Base-by-base conservation (phyloP, 2,888 invertebrate genomes). In the Pterostichus niger region DNA sequence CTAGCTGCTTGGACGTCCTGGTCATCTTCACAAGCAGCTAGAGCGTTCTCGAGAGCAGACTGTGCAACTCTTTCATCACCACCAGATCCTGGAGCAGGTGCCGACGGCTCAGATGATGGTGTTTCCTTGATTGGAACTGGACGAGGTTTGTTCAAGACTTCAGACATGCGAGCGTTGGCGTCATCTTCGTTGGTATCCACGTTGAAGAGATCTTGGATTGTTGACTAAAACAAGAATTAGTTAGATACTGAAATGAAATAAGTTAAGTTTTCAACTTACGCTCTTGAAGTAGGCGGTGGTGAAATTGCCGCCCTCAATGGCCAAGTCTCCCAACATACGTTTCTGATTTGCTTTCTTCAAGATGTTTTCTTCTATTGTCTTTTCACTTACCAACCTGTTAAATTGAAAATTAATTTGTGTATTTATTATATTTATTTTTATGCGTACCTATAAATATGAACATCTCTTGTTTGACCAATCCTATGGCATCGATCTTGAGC, bases 321-420 rank as follows among this genome's bases (percentile, higher is more conserved):
- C 99, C 88, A 99, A 93, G 90, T 98, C 97, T 77, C 98, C 98
- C 35, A 99, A 93, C 89, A 98, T 92, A 85, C 98, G 93, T 90
- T 99, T 99, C 91, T 99, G 99, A 90, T 97, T 97, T 3, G 99
- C 99, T 90, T 99, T 99, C 91, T 98, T 98, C 87, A 99, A 91
- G 87, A 99, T 99, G 91, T 99, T 99, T 91, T 99, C 99, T 92
- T 99, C 99, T 59, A 99, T 96, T 9, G 99, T 99, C 91, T 95
- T 96, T 89, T 98, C 97, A 89, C 98, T 98, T 84, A 99, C 96
- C 87, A 99, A 92, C 84, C 99, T 96, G 80, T 84, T 85, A 83
- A 76, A 82, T 84, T 44, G 61, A 61, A 49, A 15, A 40, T 40
- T 40, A 40, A 7, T 40, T 40, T 9, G 1, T 40, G 6, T 9